phyloP scores from a whole-genome alignment of 1,140 invertebrate species.

The Drosophila dunni region DNA sequence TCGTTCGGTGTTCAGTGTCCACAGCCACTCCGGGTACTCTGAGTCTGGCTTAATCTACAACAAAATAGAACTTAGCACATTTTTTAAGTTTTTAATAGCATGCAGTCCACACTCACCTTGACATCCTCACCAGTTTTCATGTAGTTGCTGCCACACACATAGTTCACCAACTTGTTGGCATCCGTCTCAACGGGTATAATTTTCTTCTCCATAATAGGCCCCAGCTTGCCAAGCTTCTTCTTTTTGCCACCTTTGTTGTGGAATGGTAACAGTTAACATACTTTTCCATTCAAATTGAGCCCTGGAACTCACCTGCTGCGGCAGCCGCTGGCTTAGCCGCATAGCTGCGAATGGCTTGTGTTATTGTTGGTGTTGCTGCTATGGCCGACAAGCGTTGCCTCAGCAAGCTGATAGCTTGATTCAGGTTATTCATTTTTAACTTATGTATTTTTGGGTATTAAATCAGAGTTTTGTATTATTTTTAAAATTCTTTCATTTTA shows the following conservation, averaged over 20 bases:
- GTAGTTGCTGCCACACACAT: slow-evolving; percentile 95
- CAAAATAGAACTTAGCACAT: neutral
- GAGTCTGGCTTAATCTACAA: slow-evolving; percentile 90
- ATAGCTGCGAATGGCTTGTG: slow-evolving; percentile 52
- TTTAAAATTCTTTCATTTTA: slow-evolving; percentile 23
- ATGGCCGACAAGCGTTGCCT: slow-evolving; percentile 49
- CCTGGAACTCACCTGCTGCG: slow-evolving; percentile 46
- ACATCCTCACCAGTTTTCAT: slow-evolving; percentile 92
- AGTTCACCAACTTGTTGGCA: slow-evolving; percentile 90
- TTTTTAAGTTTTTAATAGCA: neutral
- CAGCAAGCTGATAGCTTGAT: slow-evolving; percentile 40
- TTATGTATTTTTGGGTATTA: neutral
- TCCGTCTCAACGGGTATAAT: slow-evolving; percentile 94
- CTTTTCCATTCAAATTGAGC: neutral
- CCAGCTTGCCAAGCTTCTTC: slow-evolving; percentile 87
- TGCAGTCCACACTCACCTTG: slow-evolving; percentile 84
- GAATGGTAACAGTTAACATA: neutral
- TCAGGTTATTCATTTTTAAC: slow-evolving; percentile 50
- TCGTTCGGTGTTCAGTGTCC: slow-evolving; percentile 88
- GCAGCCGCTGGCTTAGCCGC: slow-evolving; percentile 64
- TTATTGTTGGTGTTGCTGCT: slow-evolving; percentile 31
- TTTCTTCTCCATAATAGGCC: slow-evolving; percentile 88
- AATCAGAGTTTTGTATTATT: neutral
- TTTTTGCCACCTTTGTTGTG: slow-evolving; percentile 73
- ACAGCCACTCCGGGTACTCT: slow-evolving; percentile 98